Evolutionary conservation across 2,888 invertebrate species (phyloP).

Genomic region (Lypha dubia): DNA sequence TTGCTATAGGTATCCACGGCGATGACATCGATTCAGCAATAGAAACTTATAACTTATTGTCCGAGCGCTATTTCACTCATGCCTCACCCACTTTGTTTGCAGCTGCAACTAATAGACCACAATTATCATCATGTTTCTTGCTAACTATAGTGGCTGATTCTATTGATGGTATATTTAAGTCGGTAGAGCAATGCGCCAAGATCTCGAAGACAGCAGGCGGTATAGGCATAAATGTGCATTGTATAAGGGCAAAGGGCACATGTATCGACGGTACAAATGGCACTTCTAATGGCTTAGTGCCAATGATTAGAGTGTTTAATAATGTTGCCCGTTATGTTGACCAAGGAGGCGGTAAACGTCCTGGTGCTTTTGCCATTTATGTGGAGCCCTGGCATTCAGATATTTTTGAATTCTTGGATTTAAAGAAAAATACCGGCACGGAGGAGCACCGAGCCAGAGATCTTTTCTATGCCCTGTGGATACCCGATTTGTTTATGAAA

Average conservation of each 20-base stretch:
- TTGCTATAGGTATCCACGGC: slow-evolving; percentile 97
- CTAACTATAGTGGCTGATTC: slow-evolving; percentile 97
- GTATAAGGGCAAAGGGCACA: slow-evolving; percentile 95
- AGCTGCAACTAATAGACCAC: slow-evolving; percentile 95
- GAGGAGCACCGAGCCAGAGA: slow-evolving; percentile 97
- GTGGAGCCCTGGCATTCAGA: slow-evolving; percentile 99
- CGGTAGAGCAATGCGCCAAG: slow-evolving; percentile 95
- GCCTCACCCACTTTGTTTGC: slow-evolving; percentile 99
- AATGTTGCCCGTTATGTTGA: slow-evolving; percentile 98
- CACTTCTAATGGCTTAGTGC: slow-evolving; percentile 96
- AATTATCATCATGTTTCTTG: slow-evolving; percentile 97
- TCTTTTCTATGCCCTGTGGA: slow-evolving; percentile 98
- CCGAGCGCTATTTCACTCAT: slow-evolving; percentile 98
- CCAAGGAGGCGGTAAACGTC: slow-evolving; percentile 98
- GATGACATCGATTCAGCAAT: slow-evolving; percentile 96
- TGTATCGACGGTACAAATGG: slow-evolving; percentile 97
- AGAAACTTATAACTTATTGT: slow-evolving; percentile 97
- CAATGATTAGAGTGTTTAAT: slow-evolving; percentile 97
- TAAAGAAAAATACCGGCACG: slow-evolving; percentile 97
- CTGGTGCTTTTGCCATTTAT: slow-evolving; percentile 98
- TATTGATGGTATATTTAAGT: slow-evolving; percentile 97
- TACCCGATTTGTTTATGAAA: slow-evolving; percentile 99
- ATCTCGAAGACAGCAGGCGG: slow-evolving; percentile 99
- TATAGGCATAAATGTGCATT: slow-evolving; percentile 97
- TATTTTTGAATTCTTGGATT: slow-evolving; percentile 96